Conservation (phyloP, 2,797 vertebrate species). For the Pipistrellus nathusii region DNA sequence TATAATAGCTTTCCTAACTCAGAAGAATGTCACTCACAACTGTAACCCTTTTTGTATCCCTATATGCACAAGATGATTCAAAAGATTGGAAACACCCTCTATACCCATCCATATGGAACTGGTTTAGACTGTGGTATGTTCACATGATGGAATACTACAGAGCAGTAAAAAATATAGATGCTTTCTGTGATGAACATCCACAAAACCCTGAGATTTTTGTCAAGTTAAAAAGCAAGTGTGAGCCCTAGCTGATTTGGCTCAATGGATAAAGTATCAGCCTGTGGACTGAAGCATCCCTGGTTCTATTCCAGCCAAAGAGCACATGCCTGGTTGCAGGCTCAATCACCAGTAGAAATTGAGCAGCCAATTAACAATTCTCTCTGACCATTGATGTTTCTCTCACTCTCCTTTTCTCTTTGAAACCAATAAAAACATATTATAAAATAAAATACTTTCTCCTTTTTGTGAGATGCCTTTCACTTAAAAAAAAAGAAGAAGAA, state of each 20-base stretch:
- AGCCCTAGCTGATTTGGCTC: too few species aligned
- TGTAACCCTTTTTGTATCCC: not conserved
- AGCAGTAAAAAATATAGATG: not conserved
- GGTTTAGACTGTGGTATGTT: not conserved
- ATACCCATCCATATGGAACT: accelerated
- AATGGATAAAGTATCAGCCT: too few species aligned
- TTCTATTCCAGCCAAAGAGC: not conserved
- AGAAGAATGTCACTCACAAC: not conserved
- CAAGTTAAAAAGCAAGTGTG: slow-evolving; percentile 59
- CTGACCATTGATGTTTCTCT: not conserved
- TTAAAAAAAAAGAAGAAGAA: too few species aligned
- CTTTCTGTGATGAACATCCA: slow-evolving; percentile 44
- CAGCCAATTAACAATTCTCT: not conserved
- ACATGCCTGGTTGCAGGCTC: not conserved
- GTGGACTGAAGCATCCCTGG: too few species aligned
- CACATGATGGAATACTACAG: not conserved
- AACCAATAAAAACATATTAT: not conserved
- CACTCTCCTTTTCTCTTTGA: not conserved
- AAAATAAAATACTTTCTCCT: too few species aligned
- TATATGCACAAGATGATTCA: not conserved
- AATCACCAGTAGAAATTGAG: not conserved
- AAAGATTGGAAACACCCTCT: not conserved
- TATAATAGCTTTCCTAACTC: not conserved
- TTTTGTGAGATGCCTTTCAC: too few species aligned
- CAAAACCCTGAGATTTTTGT: slow-evolving; percentile 65